A percentile compares a stretch with the other conserved stretches of the same genome.
Conservation (phyloP, 2,113 vertebrate species). For the Mystacornis crossleyi region DNA sequence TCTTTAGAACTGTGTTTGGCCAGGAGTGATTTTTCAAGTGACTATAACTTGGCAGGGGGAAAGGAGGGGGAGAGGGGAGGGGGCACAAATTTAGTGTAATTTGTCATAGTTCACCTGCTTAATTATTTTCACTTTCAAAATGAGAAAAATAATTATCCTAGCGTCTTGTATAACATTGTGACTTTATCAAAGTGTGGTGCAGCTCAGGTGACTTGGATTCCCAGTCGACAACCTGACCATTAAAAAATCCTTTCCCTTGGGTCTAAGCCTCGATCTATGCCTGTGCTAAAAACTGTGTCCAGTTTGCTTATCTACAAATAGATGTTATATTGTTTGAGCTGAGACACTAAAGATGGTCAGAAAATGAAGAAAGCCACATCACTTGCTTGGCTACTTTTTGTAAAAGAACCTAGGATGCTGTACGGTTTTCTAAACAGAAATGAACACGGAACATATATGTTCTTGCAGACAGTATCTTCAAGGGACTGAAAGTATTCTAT, state of each 20-base stretch:
- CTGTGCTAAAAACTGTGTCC: background rate
- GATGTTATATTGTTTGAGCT: background rate
- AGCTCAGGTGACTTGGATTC: background rate
- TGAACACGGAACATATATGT: background rate
- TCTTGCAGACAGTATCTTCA: background rate
- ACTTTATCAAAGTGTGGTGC: background rate
- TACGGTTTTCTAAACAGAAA: background rate
- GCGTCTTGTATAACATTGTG: background rate
- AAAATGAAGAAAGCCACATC: background rate
- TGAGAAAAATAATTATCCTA: background rate
- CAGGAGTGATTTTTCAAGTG: background rate
- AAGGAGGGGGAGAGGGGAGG: accelerated
- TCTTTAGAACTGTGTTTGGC: background rate
- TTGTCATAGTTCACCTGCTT: background rate
- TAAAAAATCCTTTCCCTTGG: background rate
- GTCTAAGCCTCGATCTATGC: background rate
- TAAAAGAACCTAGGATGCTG: background rate
- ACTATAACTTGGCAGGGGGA: accelerated
- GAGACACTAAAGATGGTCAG: background rate
- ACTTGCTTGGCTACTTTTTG: background rate
- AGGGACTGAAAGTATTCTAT: background rate
- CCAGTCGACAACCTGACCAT: background rate
- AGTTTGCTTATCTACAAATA: background rate
- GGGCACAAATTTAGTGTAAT: background rate
- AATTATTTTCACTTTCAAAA: background rate